Evolutionary conservation across 2,113 vertebrate genomes (phyloP).

Genomic region (Theropithecus gelada): DNA sequence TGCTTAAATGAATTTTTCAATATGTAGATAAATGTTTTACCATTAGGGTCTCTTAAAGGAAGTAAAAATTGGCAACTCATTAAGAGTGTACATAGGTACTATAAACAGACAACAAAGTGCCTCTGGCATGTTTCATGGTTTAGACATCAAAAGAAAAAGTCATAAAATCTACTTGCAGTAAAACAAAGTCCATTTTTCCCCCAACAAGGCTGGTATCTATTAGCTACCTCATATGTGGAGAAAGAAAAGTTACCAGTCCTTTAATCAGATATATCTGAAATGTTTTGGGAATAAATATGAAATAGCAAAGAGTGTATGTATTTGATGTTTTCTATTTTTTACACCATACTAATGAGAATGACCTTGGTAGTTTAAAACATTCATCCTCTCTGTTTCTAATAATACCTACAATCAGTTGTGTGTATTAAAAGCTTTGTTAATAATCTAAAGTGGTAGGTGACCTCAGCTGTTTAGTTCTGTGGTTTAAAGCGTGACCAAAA

Average conservation of each 20-base stretch:
- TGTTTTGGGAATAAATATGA: background rate
- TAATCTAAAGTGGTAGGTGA: background rate
- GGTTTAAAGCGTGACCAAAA: constrained; percentile 8
- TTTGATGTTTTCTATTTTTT: background rate
- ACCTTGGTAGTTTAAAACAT: background rate
- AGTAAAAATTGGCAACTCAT: constrained; percentile 26
- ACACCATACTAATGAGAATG: background rate
- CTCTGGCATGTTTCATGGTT: constrained; percentile 34
- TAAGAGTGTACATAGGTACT: background rate
- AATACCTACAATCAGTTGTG: background rate
- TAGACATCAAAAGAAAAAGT: constrained; percentile 57
- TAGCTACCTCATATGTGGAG: constrained; percentile 29
- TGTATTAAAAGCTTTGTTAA: constrained; percentile 1
- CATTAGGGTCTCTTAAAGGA: background rate
- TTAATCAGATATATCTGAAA: constrained; percentile 13
- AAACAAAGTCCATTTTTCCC: background rate
- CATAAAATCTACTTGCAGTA: constrained; percentile 35
- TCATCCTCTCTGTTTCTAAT: background rate
- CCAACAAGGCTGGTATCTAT: constrained; percentile 32
- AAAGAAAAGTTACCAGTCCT: constrained; percentile 27
- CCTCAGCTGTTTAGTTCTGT: background rate
- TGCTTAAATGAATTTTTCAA: background rate
- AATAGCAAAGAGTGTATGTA: background rate
- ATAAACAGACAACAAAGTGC: constrained; percentile 31
- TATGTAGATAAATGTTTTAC: constrained; percentile 24